Base-by-base conservation (phyloP, 2,888 invertebrate species). In the Habroteleia sp. region DNA sequence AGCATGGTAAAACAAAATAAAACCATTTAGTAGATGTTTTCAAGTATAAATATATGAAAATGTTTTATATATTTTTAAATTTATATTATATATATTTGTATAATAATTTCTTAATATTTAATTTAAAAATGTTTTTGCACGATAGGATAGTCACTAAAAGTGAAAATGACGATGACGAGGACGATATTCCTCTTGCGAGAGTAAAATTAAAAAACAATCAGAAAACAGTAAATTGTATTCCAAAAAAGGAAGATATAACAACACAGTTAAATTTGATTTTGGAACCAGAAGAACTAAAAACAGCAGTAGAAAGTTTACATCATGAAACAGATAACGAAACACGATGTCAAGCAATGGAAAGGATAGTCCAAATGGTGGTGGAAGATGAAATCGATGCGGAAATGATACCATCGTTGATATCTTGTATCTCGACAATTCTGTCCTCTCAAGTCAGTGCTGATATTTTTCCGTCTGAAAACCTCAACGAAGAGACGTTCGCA, bases 161-260 rank as follows among this genome's bases (percentile, higher is more conserved):
- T 3, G 91, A 91, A 76, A 93, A 93, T 72, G 94, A 92, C 83
- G 93, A 92, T 35, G 94, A 92, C 80, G 94, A 92, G 82, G 95
- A 95, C 81, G 95, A 95, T 85, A 91, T 95, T 78, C 95, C 95
- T 4, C 85, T 95, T 16, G 94, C 95, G 1, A 94, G 95, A 89
- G 93, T 95, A 25, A 90, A 93, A 54, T 91, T 93, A 46, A 91
- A 93, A 79, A 90, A 90, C 31, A 85, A 83, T 1, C 83, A 83
- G 37, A 84, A 83, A 39, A 85, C 83, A 39, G 78, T 83, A 5
- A 87, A 87, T 66, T 86, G 86, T 39, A 79, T 86, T 5, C 71
- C 77, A 37, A 85, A 84, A 42, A 86, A 85, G 16, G 84, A 87
- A 54, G 88, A 84, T 27, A 82, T 87, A 41, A 80, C 84, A 8